Conservation (phyloP, 2,113 vertebrate species). For the Gallinago media region DNA sequence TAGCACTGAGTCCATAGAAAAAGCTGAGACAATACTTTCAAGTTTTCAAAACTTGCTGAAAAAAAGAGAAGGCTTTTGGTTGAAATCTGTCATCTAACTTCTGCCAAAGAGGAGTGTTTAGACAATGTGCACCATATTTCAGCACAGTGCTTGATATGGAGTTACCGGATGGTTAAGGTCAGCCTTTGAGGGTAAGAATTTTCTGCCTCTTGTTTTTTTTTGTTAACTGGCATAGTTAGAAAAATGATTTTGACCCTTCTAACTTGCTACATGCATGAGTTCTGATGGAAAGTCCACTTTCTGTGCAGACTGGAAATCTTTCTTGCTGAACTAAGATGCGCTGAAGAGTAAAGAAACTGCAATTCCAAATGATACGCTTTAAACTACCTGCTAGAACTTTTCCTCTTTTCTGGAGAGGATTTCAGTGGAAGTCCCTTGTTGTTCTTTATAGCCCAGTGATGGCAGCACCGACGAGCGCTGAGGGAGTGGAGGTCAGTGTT, state of each 20-base stretch:
- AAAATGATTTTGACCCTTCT: neutral
- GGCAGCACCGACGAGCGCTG: neutral
- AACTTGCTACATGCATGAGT: neutral
- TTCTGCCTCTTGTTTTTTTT: neutral
- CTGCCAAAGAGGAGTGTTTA: neutral
- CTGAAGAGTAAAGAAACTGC: neutral
- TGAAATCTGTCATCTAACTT: neutral
- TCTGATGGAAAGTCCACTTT: neutral
- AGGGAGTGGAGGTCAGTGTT: neutral
- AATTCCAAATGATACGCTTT: neutral
- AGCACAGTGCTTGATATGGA: neutral
- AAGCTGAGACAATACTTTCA: neutral
- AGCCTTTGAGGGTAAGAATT: neutral
- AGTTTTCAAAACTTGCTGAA: neutral
- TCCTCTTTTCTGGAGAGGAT: neutral
- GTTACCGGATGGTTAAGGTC: neutral
- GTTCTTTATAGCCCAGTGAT: neutral
- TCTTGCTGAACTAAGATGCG: neutral
- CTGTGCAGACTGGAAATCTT: neutral
- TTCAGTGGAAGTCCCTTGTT: neutral
- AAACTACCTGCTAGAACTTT: neutral
- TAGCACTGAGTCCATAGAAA: neutral
- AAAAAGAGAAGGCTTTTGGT: neutral
- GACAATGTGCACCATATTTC: neutral
- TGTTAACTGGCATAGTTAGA: neutral